A percentile compares a stretch with the other conserved stretches of the same genome.
These are phyloP conservation scores for Drosophila basisetae DNA, from an alignment of 2,888 invertebrate species.

Conservation along the genomic window DNA sequence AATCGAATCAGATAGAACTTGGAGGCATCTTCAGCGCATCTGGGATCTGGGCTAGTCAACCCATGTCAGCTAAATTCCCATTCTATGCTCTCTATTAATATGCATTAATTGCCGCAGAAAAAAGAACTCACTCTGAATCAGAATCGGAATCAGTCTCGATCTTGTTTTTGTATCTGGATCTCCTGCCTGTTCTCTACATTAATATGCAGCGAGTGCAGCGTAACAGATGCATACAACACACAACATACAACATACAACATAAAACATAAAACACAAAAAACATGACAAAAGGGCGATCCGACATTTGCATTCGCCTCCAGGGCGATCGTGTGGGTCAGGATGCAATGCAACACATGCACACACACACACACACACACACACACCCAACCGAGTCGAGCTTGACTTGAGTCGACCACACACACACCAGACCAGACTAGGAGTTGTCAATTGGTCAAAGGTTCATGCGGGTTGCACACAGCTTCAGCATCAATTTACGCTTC, in stretches of 20 bases:
- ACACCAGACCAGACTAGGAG: background rate
- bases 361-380: background rate
- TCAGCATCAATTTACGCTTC: background rate
- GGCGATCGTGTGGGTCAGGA: constrained; percentile 37
- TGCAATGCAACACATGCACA: constrained; percentile 1
- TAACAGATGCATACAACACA: constrained; percentile 49
- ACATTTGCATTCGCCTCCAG: constrained; percentile 37
- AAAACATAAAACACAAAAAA: constrained; percentile 33
- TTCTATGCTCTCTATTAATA: constrained; percentile 37
- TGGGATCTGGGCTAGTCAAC: constrained; percentile 42
- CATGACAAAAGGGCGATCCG: constrained; percentile 47
- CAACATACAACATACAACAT: constrained; percentile 40
- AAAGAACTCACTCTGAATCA: background rate
- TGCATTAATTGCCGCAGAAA: constrained; percentile 38
- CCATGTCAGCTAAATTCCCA: constrained; percentile 37
- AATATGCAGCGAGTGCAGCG: constrained; percentile 37
- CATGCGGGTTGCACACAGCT: constrained; percentile 42
- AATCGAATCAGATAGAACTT: background rate
- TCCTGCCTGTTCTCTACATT: constrained; percentile 32
- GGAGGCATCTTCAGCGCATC: background rate
- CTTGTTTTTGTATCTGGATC: constrained; percentile 13
- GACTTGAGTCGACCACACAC: constrained; percentile 48
- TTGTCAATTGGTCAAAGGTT: constrained; percentile 37
- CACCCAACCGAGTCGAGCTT: background rate
- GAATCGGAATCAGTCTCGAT: constrained; percentile 11